Evolutionary conservation across 2,113 vertebrate species (phyloP), one percentile per base, ranked within the genome.

Genomic region (Vimba vimba): DNA sequence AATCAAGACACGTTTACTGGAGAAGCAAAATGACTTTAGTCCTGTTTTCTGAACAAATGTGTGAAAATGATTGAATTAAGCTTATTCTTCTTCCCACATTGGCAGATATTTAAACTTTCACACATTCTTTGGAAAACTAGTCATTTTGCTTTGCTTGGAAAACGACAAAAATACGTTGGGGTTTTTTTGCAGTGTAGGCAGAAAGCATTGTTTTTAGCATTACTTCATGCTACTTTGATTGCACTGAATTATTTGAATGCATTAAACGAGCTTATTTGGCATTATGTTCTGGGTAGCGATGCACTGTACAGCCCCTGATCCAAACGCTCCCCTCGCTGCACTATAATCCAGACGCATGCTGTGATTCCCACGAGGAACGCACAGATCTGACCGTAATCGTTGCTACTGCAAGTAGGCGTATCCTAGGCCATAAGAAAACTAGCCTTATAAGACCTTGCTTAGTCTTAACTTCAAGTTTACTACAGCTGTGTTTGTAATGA

Each of bases 391-490:
- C 69, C 55, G 82, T 74, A 80, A 62, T 62, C 57, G 2, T 79
- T 59, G 88, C 86, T 79, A 84, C 85, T 87, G 76, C 79, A 86
- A 87, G 33, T 90, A 90, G 89, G 62, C 78, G 66, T 79, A 33
- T 79, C 80, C 86, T 94, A 93, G 91, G 88, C 89, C 80, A 74
- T 90, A 85, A 87, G 79, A 90, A 92, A 86, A 92, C 91, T 95
- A 94, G 94, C 94, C 94, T 96, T 96, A 95, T 88, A 83, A 79
- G 90, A 95, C 92, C 89, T 94, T 79, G 87, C 92, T 93, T 95
- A 94, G 94, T 94, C 94, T 94, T 94, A 93, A 91, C 81, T 86
- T 86, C 90, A 92, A 94, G 94, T 96, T 94, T 96, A 95, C 95
- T 79, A 45, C 33, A 17, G 91, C 69, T 78, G 88, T 88, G 91